These are phyloP conservation scores for Alosa alosa DNA, from an alignment of 2,113 vertebrate genomes.

Conservation along the genomic window DNA sequence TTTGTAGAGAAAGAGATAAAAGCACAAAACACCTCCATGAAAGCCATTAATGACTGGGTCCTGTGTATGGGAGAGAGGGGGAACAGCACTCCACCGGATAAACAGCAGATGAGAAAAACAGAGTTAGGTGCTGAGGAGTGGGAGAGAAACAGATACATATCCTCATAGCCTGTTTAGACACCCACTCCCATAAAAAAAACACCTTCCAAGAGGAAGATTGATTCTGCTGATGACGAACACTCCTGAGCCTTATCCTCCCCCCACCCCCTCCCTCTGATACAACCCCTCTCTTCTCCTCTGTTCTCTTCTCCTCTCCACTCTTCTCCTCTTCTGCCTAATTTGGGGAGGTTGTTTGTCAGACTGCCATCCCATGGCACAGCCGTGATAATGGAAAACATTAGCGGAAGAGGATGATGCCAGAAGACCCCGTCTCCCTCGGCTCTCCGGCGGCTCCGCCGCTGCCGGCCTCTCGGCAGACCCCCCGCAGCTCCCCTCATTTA, in stretches of 20 bases:
- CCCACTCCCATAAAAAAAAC: background rate
- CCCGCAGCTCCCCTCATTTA: background rate
- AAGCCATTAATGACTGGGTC: background rate
- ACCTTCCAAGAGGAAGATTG: conserved; percentile 13
- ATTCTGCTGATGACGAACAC: conserved; percentile 11
- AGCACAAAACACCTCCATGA: background rate
- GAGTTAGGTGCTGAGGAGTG: background rate
- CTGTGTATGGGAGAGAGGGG: background rate
- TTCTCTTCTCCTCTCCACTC: background rate
- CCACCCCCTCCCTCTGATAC: background rate
- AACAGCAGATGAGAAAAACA: background rate
- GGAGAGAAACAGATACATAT: background rate
- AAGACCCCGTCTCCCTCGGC: background rate
- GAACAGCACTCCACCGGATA: background rate
- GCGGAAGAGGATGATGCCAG: conserved; percentile 8
- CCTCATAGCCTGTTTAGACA: background rate
- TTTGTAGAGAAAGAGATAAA: background rate
- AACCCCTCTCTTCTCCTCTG: background rate
- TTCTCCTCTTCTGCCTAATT: background rate
- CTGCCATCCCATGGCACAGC: conserved; percentile 10
- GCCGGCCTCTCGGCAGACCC: background rate
- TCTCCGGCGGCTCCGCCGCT: background rate
- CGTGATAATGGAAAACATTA: conserved; percentile 6
- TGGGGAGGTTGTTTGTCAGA: background rate
- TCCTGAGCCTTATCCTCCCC: background rate